Conservation (phyloP, 2,113 vertebrate species). For the Tetrao urogallus region DNA sequence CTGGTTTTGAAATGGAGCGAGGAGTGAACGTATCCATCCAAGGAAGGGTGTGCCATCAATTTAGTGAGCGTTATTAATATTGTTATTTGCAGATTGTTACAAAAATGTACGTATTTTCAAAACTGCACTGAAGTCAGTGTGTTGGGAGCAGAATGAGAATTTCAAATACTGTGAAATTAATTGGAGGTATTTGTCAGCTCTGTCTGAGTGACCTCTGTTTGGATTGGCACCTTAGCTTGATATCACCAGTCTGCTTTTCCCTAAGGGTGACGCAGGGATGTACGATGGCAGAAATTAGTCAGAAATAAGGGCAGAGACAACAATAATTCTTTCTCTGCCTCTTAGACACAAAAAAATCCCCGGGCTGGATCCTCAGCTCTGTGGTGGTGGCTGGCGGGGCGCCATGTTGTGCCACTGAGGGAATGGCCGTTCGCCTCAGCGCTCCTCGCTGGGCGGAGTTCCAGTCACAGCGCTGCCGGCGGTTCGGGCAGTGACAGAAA, state of each 20-base stretch:
- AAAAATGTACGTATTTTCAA: conserved; percentile 46
- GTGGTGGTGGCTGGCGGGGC: background rate
- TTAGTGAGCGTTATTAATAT: conserved; percentile 20
- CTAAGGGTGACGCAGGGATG: background rate
- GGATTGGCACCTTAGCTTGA: background rate
- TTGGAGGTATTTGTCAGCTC: background rate
- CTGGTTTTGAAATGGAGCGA: conserved; percentile 50
- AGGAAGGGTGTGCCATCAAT: conserved; percentile 48
- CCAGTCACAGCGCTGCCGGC: background rate
- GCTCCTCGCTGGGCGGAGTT: background rate
- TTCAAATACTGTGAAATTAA: conserved; percentile 17
- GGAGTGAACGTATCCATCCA: background rate
- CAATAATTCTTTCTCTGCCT: background rate
- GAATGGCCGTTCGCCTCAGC: background rate
- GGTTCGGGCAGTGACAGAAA: conserved; percentile 62
- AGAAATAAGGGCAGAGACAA: conserved; percentile 35
- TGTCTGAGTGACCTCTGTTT: conserved; percentile 6
- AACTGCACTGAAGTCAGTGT: conserved; percentile 15
- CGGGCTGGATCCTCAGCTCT: background rate
- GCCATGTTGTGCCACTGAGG: background rate
- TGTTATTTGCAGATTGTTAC: conserved; percentile 17
- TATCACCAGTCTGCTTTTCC: background rate
- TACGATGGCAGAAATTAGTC: conserved; percentile 36
- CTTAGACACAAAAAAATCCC: background rate
- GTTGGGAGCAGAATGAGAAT: background rate